phyloP scores from a whole-genome alignment of 2,888 invertebrate species.

The Drosophila neotestacea region DNA sequence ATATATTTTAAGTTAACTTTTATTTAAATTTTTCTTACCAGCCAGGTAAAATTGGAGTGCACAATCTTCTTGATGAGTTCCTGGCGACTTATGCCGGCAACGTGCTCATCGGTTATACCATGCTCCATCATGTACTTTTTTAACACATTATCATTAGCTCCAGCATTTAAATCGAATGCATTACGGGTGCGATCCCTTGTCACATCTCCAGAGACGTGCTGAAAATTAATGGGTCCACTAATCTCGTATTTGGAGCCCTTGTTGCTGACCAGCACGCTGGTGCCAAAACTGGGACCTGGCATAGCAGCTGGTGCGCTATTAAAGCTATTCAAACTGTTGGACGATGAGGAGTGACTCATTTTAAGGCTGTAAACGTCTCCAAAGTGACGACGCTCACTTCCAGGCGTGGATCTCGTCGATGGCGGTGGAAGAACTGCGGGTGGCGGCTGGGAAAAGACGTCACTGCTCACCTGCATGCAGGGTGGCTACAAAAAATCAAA shows the following conservation, averaged over 20 bases:
- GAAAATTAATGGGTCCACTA: constrained; percentile 77
- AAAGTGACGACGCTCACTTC: constrained; percentile 36
- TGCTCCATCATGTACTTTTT: constrained; percentile 82
- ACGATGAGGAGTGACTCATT: constrained; percentile 70
- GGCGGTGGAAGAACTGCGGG: constrained; percentile 70
- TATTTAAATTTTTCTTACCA: constrained; percentile 40
- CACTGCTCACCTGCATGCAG: constrained; percentile 66
- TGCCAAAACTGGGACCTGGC: constrained; percentile 71
- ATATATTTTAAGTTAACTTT: background rate
- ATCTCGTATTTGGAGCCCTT: constrained; percentile 79
- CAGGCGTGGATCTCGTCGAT: constrained; percentile 34
- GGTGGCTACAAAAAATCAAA: constrained; percentile 62
- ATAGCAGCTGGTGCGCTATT: constrained; percentile 41
- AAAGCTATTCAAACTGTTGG: constrained; percentile 67
- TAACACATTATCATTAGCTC: constrained; percentile 73
- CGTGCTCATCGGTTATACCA: constrained; percentile 77
- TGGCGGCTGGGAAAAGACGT: constrained; percentile 66
- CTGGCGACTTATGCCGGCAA: constrained; percentile 69
- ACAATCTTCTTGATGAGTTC: constrained; percentile 78
- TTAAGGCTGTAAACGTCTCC: constrained; percentile 38
- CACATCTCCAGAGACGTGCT: constrained; percentile 79
- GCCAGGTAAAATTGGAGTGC: constrained; percentile 80
- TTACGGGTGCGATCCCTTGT: constrained; percentile 81
- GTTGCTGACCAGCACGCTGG: constrained; percentile 64
- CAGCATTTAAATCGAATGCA: constrained; percentile 75